phyloP scores from a whole-genome alignment of 2,888 invertebrate genomes.

The Drosophila macrospina region DNA sequence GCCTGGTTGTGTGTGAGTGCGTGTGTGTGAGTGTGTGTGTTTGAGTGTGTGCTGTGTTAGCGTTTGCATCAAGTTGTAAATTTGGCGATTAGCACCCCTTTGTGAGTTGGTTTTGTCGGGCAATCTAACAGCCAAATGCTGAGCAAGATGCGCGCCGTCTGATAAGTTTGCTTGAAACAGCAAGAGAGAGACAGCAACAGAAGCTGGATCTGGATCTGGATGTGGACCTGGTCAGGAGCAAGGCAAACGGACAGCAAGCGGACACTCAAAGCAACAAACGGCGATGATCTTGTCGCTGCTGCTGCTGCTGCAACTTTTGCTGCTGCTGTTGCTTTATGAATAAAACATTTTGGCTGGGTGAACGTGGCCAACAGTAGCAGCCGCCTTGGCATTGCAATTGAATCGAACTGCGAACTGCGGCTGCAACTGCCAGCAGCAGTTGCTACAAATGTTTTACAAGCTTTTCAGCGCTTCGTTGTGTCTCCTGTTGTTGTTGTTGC shows the following conservation, averaged over 20 bases:
- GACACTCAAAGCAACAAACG: conserved; percentile 55
- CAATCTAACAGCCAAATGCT: conserved; percentile 69
- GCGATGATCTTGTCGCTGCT: conserved; percentile 69
- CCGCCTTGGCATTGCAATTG: conserved; percentile 56
- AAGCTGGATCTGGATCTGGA: background rate
- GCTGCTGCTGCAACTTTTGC: conserved; percentile 7
- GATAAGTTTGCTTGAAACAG: conserved; percentile 64
- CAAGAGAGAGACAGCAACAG: conserved; percentile 21
- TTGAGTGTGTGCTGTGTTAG: conserved; percentile 38
- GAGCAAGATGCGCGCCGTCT: conserved; percentile 72
- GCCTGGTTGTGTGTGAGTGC: conserved; percentile 41
- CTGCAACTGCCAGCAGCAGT: conserved; percentile 64
- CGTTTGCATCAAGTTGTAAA: conserved; percentile 81
- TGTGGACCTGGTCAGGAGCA: conserved; percentile 22
- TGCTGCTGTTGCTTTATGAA: conserved; percentile 68
- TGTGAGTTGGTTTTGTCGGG: conserved; percentile 61
- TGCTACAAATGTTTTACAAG: conserved; percentile 80
- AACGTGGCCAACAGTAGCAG: conserved; percentile 70
- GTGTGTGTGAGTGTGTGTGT: background rate
- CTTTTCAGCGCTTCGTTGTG: conserved; percentile 75
- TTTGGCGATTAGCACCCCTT: conserved; percentile 84
- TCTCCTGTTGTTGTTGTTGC: conserved; percentile 26
- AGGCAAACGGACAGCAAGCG: conserved; percentile 35
- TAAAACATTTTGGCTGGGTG: conserved; percentile 73
- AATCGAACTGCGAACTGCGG: conserved; percentile 47